These are phyloP conservation scores for Mesocricetus auratus DNA, from an alignment of 2,113 vertebrate species.

Conservation along the genomic window DNA sequence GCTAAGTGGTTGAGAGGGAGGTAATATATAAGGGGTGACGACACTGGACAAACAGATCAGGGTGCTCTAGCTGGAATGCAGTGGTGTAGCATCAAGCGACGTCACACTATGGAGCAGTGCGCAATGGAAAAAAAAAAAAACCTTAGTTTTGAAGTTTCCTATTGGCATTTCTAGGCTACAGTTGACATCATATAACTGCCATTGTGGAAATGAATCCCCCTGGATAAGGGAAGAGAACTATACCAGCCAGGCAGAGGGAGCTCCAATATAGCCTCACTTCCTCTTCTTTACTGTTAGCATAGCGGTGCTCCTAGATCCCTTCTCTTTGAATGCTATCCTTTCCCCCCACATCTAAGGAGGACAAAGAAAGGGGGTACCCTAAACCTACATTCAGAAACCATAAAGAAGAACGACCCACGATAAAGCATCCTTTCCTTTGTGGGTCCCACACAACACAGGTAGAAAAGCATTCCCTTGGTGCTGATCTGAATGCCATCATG, in stretches of 20 bases:
- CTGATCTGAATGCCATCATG: neutral
- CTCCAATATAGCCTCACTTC: rapidly evolving
- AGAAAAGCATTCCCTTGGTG: neutral
- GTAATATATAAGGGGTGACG: neutral
- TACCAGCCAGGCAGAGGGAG: rapidly evolving
- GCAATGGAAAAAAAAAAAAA: neutral
- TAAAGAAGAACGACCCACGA: neutral
- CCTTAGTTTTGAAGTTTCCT: neutral
- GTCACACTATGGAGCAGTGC: too few species aligned
- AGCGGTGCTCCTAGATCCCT: neutral
- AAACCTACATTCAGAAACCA: neutral
- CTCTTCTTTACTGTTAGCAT: neutral
- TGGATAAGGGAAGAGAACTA: too few species aligned
- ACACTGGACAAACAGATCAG: neutral
- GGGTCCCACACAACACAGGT: neutral
- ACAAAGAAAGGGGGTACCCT: neutral
- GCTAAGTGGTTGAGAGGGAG: neutral
- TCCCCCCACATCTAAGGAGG: neutral
- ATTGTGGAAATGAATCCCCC: neutral
- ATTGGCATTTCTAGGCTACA: neutral
- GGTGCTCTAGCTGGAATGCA: neutral
- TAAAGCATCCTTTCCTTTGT: neutral
- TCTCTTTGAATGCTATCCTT: neutral
- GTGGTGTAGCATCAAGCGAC: rapidly evolving
- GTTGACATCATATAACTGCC: neutral